Evolutionary conservation across 2,113 vertebrate genomes (phyloP).

Genomic region (Pseudopodoces humilis): DNA sequence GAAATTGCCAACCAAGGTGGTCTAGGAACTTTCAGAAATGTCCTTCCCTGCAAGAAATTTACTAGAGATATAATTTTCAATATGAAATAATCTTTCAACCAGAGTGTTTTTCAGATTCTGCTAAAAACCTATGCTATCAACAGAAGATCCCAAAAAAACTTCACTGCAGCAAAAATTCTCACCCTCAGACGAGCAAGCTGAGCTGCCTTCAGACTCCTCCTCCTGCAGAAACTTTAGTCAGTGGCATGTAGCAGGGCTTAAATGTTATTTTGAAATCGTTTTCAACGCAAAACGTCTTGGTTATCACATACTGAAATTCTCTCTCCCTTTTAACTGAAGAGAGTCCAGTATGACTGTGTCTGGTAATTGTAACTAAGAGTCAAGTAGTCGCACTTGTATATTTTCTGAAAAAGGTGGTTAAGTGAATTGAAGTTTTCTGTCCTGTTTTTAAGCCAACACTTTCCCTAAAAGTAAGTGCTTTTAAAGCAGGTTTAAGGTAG

Average conservation of each 20-base stretch:
- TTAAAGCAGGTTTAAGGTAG: not conserved
- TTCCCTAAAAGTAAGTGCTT: not conserved
- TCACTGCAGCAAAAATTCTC: not conserved
- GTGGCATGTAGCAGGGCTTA: not conserved
- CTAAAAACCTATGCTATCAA: not conserved
- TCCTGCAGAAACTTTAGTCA: not conserved
- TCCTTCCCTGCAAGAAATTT: not conserved
- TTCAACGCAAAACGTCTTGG: not conserved
- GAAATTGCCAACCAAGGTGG: not conserved
- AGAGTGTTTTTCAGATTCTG: not conserved
- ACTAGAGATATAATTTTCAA: not conserved
- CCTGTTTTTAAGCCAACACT: not conserved
- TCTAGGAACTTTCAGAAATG: not conserved
- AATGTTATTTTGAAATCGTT: not conserved
- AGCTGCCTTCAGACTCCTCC: not conserved
- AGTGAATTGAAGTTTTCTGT: not conserved
- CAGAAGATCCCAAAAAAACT: not conserved
- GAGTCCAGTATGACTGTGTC: not conserved
- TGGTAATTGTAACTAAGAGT: not conserved
- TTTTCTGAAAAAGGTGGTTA: not conserved
- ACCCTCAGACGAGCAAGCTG: not conserved
- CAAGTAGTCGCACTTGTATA: not conserved
- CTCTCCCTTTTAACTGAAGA: not conserved
- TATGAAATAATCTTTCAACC: not conserved
- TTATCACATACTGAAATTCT: not conserved